Conservation (phyloP, 2,797 vertebrate genomes). For the Coregonus ussuriensis region DNA sequence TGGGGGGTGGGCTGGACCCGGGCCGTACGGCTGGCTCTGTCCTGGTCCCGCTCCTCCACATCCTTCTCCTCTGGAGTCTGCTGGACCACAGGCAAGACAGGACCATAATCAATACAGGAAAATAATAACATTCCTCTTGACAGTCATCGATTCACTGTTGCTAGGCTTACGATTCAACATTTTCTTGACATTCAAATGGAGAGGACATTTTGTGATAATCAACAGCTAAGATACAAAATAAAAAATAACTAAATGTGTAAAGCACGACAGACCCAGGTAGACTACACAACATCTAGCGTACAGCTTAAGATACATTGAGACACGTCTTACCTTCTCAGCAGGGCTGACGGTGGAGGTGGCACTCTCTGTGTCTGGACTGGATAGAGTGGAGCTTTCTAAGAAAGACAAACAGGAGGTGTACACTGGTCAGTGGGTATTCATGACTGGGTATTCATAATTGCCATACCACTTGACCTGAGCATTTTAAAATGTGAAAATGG, state of each 20-base stretch:
- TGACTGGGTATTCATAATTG: constrained; percentile 54
- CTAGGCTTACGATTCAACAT: background rate
- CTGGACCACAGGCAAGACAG: background rate
- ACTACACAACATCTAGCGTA: background rate
- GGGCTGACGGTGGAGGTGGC: constrained; percentile 59
- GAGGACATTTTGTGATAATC: background rate
- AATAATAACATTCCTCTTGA: too few species aligned
- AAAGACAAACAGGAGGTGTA: background rate
- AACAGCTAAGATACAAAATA: background rate
- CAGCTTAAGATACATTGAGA: constrained; percentile 17
- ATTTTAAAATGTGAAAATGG: too few species aligned
- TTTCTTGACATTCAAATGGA: background rate
- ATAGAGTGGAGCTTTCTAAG: constrained; percentile 68
- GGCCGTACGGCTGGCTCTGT: constrained; percentile 71
- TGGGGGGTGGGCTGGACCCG: constrained; percentile 77
- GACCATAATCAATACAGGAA: too few species aligned
- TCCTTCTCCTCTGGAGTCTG: constrained; percentile 71
- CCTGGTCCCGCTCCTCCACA: constrained; percentile 68
- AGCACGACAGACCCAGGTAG: too few species aligned
- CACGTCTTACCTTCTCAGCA: constrained; percentile 64
- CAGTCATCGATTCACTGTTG: background rate
- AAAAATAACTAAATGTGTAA: background rate
- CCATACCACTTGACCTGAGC: too few species aligned
- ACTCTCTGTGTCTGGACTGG: constrained; percentile 73
- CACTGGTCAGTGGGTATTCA: background rate